phyloP scores from a whole-genome alignment of 2,113 vertebrate species.

The Misgurnus anguillicaudatus region DNA sequence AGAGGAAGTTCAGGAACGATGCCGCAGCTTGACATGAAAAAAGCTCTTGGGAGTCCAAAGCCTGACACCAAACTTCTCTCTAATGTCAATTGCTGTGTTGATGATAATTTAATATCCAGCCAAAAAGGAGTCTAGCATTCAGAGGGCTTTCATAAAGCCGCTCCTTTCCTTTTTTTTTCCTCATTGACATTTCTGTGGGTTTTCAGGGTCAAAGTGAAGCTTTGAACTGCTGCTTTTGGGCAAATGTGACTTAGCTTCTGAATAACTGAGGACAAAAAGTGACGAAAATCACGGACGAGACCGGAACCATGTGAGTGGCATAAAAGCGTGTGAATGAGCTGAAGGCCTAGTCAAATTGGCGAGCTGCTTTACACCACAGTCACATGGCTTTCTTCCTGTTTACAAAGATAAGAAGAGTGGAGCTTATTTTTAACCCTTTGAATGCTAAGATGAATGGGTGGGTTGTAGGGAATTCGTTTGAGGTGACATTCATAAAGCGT shows the following conservation, averaged over 20 bases:
- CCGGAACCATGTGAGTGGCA: background rate
- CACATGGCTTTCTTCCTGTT: conserved; percentile 5
- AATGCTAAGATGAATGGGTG: conserved; percentile 41
- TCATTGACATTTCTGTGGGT: conserved; percentile 14
- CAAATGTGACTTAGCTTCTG: conserved; percentile 17
- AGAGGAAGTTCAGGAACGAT: background rate
- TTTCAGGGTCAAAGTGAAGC: background rate
- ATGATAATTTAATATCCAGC: background rate
- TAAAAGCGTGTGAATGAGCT: background rate
- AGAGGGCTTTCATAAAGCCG: background rate
- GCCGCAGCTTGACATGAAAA: conserved; percentile 20
- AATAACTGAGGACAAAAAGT: background rate
- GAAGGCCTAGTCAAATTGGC: background rate
- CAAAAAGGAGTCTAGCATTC: conserved; percentile 23
- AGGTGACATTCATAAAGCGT: conserved; percentile 41
- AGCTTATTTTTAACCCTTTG: conserved; percentile 47
- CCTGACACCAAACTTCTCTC: background rate
- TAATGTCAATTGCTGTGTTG: background rate
- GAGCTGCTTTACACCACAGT: background rate
- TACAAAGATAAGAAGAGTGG: conserved; percentile 14
- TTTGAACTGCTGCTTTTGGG: background rate
- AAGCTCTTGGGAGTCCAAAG: conserved; percentile 29
- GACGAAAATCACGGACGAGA: conserved; percentile 5
- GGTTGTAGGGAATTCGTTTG: background rate
- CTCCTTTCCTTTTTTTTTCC: background rate